A percentile compares a stretch with the other conserved stretches of the same genome.
Evolutionary conservation across 2,797 vertebrate species (phyloP).

Genomic region (Enteromius mattozi): DNA sequence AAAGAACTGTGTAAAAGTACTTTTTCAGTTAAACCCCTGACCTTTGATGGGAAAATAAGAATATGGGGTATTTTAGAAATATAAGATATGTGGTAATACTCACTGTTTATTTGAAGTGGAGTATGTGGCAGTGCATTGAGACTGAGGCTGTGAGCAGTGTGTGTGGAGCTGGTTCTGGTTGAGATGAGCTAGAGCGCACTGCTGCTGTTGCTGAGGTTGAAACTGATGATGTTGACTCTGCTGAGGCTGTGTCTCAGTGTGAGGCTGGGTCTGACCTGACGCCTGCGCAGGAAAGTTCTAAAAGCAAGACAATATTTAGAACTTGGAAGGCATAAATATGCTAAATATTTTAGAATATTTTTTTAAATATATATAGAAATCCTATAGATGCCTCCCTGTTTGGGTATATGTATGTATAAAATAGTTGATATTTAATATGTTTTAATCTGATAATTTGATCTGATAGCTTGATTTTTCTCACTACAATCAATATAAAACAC

Average conservation of each 20-base stretch:
- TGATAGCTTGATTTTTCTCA: conserved; percentile 57
- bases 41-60: neutral
- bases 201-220: conserved; percentile 87
- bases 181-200: conserved; percentile 77
- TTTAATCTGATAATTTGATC: conserved; percentile 70
- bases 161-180: conserved; percentile 49
- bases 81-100: conserved; percentile 57
- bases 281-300: conserved; percentile 85
- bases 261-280: conserved; percentile 80
- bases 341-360: neutral
- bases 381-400: conserved; percentile 4
- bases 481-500: conserved; percentile 47
- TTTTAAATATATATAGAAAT: neutral
- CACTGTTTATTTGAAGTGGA: conserved; percentile 76
- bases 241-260: conserved; percentile 79
- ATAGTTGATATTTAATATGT: conserved; percentile 63
- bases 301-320: conserved; percentile 53
- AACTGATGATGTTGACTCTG: conserved; percentile 84
- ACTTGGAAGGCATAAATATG: neutral
- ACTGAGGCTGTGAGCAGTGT: conserved; percentile 64
- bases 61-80: neutral
- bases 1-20: neutral
- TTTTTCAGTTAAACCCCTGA: neutral
- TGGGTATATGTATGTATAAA: conserved; percentile 14
- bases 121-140: conserved; percentile 72